These are phyloP conservation scores for Sesamia inferens DNA, from an alignment of 2,888 invertebrate genomes.

Conservation along the genomic window DNA sequence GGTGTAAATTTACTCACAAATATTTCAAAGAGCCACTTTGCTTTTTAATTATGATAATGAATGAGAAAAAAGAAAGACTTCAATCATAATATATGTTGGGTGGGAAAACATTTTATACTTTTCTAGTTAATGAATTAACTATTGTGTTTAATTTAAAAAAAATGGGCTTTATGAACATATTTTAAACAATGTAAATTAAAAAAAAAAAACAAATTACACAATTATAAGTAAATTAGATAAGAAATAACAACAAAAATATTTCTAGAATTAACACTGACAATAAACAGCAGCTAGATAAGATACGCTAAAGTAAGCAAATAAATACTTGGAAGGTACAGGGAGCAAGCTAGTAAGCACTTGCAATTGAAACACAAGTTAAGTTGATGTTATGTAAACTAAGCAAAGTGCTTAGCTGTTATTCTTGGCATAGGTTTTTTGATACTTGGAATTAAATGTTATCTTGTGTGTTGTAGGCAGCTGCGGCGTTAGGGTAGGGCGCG, in stretches of 20 bases:
- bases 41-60: background rate
- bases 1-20: constrained; percentile 5
- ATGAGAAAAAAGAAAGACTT: constrained; percentile 6
- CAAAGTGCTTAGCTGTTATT: constrained; percentile 21
- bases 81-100: background rate
- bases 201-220: too few species aligned
- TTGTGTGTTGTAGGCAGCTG: background rate
- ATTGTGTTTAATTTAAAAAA: constrained; percentile 6
- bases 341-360: constrained; percentile 12
- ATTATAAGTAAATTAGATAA: constrained; percentile 16
- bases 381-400: constrained; percentile 49
- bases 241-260: constrained; percentile 15
- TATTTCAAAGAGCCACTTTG: background rate
- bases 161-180: too few species aligned
- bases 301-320: constrained; percentile 12
- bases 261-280: constrained; percentile 15
- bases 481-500: too few species aligned
- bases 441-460: constrained; percentile 11
- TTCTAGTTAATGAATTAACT: constrained; percentile 28
- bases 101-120: constrained; percentile 19
- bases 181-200: too few species aligned
- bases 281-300: constrained; percentile 36
- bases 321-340: constrained; percentile 31
- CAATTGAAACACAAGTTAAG: constrained; percentile 28
- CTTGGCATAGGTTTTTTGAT: background rate